Conservation (phyloP, 2,113 vertebrate species). For the Triplophysa siluroides region DNA sequence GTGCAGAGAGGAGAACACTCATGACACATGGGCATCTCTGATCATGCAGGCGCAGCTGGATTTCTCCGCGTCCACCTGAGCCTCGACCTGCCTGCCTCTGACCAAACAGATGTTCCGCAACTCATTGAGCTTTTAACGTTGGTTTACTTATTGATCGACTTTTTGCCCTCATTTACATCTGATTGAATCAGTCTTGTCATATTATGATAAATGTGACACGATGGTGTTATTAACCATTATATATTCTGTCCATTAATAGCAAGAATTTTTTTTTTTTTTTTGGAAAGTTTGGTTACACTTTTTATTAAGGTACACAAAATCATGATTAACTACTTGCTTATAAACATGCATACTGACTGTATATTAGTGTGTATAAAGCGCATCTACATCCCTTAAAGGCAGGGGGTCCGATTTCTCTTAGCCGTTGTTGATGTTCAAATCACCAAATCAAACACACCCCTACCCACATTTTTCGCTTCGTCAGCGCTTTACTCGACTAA, state of each 20-base stretch:
- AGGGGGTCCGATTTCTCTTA: no score
- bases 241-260: no score
- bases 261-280: no score
- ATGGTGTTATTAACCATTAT: background rate
- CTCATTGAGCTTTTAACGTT: background rate
- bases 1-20: conserved; percentile 12
- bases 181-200: background rate
- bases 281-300: background rate
- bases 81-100: background rate
- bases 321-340: no score
- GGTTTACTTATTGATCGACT: background rate
- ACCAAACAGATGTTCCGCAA: conserved; percentile 10
- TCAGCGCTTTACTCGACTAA: no score
- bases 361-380: no score
- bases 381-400: no score
- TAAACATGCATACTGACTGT: no score
- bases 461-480: no score
- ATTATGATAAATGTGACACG: background rate
- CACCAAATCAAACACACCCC: no score
- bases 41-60: conserved; percentile 46
- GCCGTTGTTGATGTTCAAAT: no score
- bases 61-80: conserved; percentile 44
- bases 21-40: conserved; percentile 4
- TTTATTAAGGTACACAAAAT: background rate
- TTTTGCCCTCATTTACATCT: background rate